These are phyloP conservation scores for Allacma fusca DNA, from an alignment of 2,888 invertebrate genomes.

Conservation along the genomic window DNA sequence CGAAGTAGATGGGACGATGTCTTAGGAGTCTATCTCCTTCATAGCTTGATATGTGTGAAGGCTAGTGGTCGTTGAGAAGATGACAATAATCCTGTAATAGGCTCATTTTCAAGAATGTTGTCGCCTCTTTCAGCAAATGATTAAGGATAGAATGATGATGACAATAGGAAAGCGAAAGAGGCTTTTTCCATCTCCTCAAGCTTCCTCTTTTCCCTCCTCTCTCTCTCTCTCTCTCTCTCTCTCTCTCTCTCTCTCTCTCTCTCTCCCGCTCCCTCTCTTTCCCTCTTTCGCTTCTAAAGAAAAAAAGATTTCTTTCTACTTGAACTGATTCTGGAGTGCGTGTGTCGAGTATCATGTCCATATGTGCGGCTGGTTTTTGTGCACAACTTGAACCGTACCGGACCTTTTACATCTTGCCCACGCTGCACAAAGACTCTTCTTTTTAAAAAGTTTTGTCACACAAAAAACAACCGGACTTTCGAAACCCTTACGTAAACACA, in stretches of 20 bases:
- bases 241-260: slow-evolving; percentile 15
- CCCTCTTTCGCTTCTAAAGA: background rate
- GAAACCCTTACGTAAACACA: background rate
- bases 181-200: slow-evolving; percentile 34
- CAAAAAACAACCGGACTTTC: background rate
- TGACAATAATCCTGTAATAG: slow-evolving; percentile 44
- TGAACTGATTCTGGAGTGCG: slow-evolving; percentile 6
- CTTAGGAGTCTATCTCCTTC: background rate
- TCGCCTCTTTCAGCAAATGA: slow-evolving; percentile 41
- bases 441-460: too few relatives aligned
- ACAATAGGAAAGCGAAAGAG: slow-evolving; percentile 35
- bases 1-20: too few relatives aligned
- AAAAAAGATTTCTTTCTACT: slow-evolving; percentile 1
- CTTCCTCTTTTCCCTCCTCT: slow-evolving; percentile 5
- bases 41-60: background rate
- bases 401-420: slow-evolving; percentile 4
- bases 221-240: slow-evolving; percentile 8
- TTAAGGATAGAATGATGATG: slow-evolving; percentile 31
- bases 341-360: slow-evolving; percentile 12
- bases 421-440: background rate
- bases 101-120: slow-evolving; percentile 38
- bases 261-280: background rate
- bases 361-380: background rate
- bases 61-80: slow-evolving; percentile 20
- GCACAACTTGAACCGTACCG: background rate